Base-by-base conservation (phyloP, 2,113 vertebrate species). In the Ardeotis arabs region DNA sequence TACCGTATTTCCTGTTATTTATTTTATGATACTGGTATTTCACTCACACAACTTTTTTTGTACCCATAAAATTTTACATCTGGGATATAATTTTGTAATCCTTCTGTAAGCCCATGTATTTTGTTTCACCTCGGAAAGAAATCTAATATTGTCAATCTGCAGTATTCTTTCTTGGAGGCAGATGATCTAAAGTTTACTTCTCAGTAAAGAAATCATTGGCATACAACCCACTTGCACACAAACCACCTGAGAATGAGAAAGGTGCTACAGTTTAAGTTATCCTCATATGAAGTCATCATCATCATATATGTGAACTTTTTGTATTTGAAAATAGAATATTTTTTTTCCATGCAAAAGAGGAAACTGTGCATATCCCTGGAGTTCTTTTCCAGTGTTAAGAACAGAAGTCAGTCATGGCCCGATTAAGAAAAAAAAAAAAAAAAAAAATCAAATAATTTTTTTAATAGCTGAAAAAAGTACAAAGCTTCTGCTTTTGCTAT, bases 1-100 rank as follows among this genome's bases (percentile, higher is more conserved):
- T 97, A 96, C 84, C 39, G 5, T 95, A 97, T 97, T 98, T 97
- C 96, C 97, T 98, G 97, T 97, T 98, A 97, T 97, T 98, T 98
- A 96, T 97, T 97, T 97, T 97, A 97, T 95, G 87, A 97, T 94
- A 94, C 94, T 95, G 93, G 76, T 95, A 97, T 98, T 98, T 97
- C 79, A 91, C 82, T 97, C 96, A 91, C 53, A 96, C 45, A 64
- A n/a, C 93, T 97, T 97, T 97, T 96, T 95, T 84, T 87, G 56
- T 76, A 64, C 31, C 87, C 76, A 95, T 97, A 97, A 97, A 97
- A 95, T 95, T 96, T 97, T 97, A 96, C 98, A 97, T 92, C 94
- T 98, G 97, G 75, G 58, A 90, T 95, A 66, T 89, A 95, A 94
- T 97, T 97, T 96, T 97, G 95, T 98, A 97, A 97, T 96, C 84